Conservation (phyloP, 2,797 vertebrate species). For the Clarias fuscus region DNA sequence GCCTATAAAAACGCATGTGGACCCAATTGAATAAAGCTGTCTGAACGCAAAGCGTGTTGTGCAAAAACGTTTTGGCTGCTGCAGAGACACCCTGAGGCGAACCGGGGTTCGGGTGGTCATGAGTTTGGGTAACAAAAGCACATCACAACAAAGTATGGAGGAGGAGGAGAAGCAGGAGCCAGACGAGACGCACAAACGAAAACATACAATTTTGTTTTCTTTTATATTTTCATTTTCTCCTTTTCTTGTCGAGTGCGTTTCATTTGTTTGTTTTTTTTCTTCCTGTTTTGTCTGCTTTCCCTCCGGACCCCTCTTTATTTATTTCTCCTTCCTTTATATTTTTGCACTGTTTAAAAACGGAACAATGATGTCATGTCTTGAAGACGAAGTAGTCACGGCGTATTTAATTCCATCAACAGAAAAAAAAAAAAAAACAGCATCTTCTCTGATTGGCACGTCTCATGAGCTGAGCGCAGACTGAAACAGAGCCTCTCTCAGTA, state of each 20-base stretch:
- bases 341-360: conserved; percentile 25
- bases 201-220: background rate
- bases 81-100: conserved; percentile 46
- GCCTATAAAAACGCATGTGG: conserved; percentile 47
- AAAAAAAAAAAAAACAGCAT: background rate
- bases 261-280: background rate
- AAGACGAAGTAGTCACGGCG: background rate
- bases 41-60: conserved; percentile 44
- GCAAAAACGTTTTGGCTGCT: conserved; percentile 50
- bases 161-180: conserved; percentile 34
- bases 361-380: background rate
- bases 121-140: conserved; percentile 43
- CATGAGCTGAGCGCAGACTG: conserved; percentile 57
- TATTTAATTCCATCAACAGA: conserved; percentile 3
- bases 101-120: conserved; percentile 49
- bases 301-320: background rate
- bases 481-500: conserved; percentile 64
- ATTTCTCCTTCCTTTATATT: conserved; percentile 30
- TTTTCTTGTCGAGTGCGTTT: background rate
- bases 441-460: background rate
- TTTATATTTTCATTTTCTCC: background rate
- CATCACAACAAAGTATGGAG: conserved; percentile 12
- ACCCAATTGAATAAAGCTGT: conserved; percentile 57
- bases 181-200: conserved; percentile 39
- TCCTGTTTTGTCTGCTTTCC: conserved; percentile 1